Evolutionary conservation across 2,113 vertebrate genomes (phyloP), one percentile per base, ranked within the genome.

Genomic region (Cololabis saira): DNA sequence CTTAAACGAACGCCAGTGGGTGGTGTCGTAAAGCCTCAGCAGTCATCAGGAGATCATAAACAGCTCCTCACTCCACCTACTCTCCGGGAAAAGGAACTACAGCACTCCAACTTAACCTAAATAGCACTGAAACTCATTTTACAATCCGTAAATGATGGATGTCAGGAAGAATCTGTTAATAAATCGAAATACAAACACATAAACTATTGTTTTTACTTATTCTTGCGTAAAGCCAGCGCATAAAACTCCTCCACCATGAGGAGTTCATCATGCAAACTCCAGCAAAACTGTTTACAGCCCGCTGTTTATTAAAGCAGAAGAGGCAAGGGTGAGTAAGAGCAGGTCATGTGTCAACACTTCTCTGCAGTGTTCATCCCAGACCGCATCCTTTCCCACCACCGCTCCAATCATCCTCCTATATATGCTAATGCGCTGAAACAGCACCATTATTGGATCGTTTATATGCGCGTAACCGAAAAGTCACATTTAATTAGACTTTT

Each of bases 341-440:
- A 16, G 49, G 41, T 59, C 71, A 66, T 81, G 80, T 81, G 77
- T 78, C 82, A 76, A 62, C 78, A 81, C 75, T 47, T 58, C 63
- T 61, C 40, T 16, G 68, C 2, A 14, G 37, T 58, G 45, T 40
- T 9, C 55, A 21, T 30, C 64, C n/a, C 18, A 1, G 6, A 43
- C 22, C 3, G 2, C 44, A 1, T 37, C 33, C 33, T 37, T 15
- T 14, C 12, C 69, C 61, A 58, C 11, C 51, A 52, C 67, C 15
- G 41, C 40, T 66, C 40, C 62, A 24, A 42, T 54, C 21, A 59
- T 17, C 27, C 2, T 6, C 3, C 24, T 42, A 8, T 16, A n/a
- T 40, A 19, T 40, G 5, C 48, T 50, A 19, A 22, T 37, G 10
- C 33, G 10, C 6, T 37, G 33, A 37, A 37, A 37, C 33, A 37